Evolutionary conservation across 2,113 vertebrate species (phyloP).

Genomic region (Phyllostomus hastatus): DNA sequence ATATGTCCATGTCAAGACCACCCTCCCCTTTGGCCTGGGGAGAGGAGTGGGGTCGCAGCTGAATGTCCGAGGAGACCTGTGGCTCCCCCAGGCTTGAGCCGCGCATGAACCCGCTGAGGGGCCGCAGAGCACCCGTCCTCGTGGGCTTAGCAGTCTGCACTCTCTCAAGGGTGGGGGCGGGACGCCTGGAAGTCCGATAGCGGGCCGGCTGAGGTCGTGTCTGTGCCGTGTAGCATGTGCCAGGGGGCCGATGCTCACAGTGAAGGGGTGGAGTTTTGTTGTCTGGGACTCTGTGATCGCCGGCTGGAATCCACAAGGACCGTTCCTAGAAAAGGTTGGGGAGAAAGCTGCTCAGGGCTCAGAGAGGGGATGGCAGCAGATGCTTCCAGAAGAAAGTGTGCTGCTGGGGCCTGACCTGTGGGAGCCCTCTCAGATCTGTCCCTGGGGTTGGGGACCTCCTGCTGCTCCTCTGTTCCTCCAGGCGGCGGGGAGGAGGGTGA

Average conservation of each 20-base stretch:
- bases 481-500: too few relatives aligned
- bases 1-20: not conserved
- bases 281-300: not conserved
- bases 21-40: not conserved
- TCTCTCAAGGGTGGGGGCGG: not conserved
- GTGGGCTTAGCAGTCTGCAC: not conserved
- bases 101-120: too few relatives aligned
- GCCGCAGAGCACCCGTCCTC: accelerated
- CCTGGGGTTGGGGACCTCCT: not conserved
- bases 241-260: too few relatives aligned
- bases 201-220: not conserved
- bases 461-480: not conserved
- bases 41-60: not conserved
- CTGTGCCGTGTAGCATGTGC: not conserved
- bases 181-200: not conserved
- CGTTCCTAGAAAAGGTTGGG: not conserved
- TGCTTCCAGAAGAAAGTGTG: not conserved
- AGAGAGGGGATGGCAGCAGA: not conserved
- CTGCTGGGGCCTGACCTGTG: not conserved
- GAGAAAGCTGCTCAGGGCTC: not conserved
- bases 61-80: not conserved
- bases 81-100: not conserved
- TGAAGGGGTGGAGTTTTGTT: not conserved
- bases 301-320: not conserved
- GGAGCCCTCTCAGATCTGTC: not conserved